A percentile compares a stretch with the other conserved stretches of the same genome.
These are phyloP conservation scores for Empis livida DNA, from an alignment of 2,888 invertebrate genomes.

Conservation along the genomic window DNA sequence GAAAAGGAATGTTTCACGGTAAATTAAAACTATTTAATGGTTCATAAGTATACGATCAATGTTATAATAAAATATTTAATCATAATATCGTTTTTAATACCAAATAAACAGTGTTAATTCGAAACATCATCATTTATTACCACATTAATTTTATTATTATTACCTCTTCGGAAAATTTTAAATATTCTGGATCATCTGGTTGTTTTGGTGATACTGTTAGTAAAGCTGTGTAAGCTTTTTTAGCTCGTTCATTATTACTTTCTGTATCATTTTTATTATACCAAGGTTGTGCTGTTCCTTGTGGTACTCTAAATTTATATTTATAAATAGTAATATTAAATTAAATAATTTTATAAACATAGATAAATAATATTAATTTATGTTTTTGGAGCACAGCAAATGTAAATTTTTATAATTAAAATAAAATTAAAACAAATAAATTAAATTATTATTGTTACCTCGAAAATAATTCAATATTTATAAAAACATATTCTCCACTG, in stretches of 20 bases:
- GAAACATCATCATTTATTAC: no score
- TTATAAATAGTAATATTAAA: no score
- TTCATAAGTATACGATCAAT: no score
- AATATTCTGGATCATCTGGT: slow-evolving; percentile 63
- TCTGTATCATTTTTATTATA: slow-evolving; percentile 62
- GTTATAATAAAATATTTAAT: no score
- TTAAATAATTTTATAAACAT: no score
- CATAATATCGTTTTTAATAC: no score
- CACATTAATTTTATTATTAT: no score
- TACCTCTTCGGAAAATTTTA: slow-evolving; percentile 62
- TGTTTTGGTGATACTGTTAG: slow-evolving; percentile 78
- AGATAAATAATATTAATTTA: no score
- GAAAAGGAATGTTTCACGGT: no score
- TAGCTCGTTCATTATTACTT: slow-evolving; percentile 71
- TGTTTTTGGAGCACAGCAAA: background rate
- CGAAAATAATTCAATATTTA: slow-evolving; percentile 92
- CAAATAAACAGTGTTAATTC: no score
- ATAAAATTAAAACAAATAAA: slow-evolving; percentile 3
- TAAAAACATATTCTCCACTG: slow-evolving; percentile 94
- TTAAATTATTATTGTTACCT: slow-evolving; percentile 51
- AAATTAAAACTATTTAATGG: no score
- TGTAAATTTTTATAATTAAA: no score
- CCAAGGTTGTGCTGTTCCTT: slow-evolving; percentile 69
- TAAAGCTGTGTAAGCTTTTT: slow-evolving; percentile 73
- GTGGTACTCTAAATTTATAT: slow-evolving; percentile 40